Base-by-base conservation (phyloP, 2,888 invertebrate species). In the Ormyrus rosae region DNA sequence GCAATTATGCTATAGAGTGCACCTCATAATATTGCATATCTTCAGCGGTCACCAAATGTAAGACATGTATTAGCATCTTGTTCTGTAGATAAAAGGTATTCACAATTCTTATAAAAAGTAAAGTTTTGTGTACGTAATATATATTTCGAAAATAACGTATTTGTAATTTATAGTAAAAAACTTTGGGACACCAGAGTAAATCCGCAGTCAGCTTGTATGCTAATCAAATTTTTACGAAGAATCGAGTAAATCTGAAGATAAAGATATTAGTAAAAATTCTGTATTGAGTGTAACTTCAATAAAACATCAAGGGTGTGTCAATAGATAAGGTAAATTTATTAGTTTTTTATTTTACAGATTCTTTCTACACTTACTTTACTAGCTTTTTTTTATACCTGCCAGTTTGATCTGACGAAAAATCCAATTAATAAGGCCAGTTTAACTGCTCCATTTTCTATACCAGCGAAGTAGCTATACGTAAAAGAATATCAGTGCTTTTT, bases 1-100 rank as follows among this genome's bases (percentile, higher is more conserved):
- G 13, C 13, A 13, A 13, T 13, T 13, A 13, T 13, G 13, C 13
- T 13, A 13, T 13, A 13, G 13, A 13, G 13, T 89, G 95, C 95
- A 34, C 94, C 93, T 67, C 85, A 86, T n/a, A 99, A 99, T 50
- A 97, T 99, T 10, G 99, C 99, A 92, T 99, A 99, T 91, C 92
- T 99, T 83, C 99, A 99, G 88, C 99, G 99, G 99, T 99, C 99
- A 80, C 99, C 99, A 1, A 98, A 95, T 91, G 99, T 99, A 92
- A 93, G 93, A 84, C 94, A 96, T 91, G 98, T 98, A 0, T 91
- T 97, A 72, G 97, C 97, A 56, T 95, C 97, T 9, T 97, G 97
- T 91, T 97, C 97, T 46, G 95, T 96, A 3, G 97, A 97, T 88
- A 96, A 94, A 92, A 95, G 92, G 93, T 93, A 89, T 56, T 76